Evolutionary conservation across 2,797 vertebrate genomes (phyloP).

Genomic region (Glossophaga mutica): DNA sequence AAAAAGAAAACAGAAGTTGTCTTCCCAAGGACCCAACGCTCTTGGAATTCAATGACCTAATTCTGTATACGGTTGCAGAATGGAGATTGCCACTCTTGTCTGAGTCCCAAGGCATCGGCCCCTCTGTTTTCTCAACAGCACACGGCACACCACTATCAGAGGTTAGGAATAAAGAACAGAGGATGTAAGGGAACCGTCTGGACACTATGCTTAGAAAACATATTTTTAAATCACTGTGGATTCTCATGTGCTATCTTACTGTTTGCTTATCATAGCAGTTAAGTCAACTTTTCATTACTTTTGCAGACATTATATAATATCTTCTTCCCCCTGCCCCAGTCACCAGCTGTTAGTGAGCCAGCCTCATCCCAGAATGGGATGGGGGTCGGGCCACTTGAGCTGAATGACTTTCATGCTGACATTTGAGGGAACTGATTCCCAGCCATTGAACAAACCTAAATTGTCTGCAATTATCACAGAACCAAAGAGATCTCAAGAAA

Average conservation of each 20-base stretch:
- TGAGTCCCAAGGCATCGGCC: not conserved
- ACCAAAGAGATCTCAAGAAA: not conserved
- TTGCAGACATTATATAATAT: constrained; percentile 58
- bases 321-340: not conserved
- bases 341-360: not conserved
- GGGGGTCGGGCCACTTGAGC: not conserved
- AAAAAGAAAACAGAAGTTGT: not conserved
- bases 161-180: not conserved
- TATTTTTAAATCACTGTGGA: not conserved
- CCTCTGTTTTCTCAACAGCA: not conserved
- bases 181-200: not conserved
- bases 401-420: not conserved
- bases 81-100: not conserved
- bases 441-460: not conserved
- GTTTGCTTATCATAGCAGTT: constrained; percentile 19
- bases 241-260: constrained; percentile 33
- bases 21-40: constrained; percentile 22
- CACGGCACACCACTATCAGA: not conserved
- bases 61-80: not conserved
- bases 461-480: not conserved
- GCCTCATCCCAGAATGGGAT: not conserved
- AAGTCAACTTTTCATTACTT: constrained; percentile 46
- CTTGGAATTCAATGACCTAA: constrained; percentile 66
- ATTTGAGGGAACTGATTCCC: not conserved
- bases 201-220: not conserved